A percentile compares a stretch with the other conserved stretches of the same genome.
These are phyloP conservation scores for Ataeniobius toweri DNA, from an alignment of 2,797 vertebrate species.

Conservation along the genomic window DNA sequence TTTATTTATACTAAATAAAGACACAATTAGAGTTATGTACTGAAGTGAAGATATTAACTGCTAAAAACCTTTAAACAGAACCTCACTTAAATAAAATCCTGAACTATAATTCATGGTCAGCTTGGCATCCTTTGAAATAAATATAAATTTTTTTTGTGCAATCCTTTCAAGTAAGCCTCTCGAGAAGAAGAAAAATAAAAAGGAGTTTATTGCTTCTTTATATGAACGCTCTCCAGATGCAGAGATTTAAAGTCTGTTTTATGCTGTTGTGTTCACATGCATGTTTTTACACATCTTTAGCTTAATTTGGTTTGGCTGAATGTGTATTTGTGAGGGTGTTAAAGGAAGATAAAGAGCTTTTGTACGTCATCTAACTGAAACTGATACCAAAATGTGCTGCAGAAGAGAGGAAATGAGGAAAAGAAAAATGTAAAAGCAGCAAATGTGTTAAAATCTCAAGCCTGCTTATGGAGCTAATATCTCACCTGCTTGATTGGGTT, in stretches of 20 bases:
- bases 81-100: not conserved
- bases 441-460: slow-evolving; percentile 33
- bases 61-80: not conserved
- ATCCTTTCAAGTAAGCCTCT: slow-evolving; percentile 58
- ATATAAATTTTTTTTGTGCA: slow-evolving; percentile 48
- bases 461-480: slow-evolving; percentile 43
- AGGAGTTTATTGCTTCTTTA: slow-evolving; percentile 60
- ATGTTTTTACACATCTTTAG: slow-evolving; percentile 38
- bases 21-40: not conserved
- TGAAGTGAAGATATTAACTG: too few species aligned
- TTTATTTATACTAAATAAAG: not conserved
- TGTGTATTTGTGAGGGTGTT: slow-evolving; percentile 41
- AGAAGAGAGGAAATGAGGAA: not conserved
- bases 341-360: slow-evolving; percentile 29
- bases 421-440: slow-evolving; percentile 9
- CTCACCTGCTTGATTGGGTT: slow-evolving; percentile 56
- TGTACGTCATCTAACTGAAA: slow-evolving; percentile 31
- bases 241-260: slow-evolving; percentile 56
- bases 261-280: slow-evolving; percentile 19
- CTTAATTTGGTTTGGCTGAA: slow-evolving; percentile 24
- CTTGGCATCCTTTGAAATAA: slow-evolving; percentile 65
- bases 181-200: slow-evolving; percentile 42
- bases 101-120: slow-evolving; percentile 43
- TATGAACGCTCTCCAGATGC: slow-evolving; percentile 68
- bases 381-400: slow-evolving; percentile 24